Evolutionary conservation across 2,888 invertebrate species (phyloP).

Genomic region (Metacarcinus magister): DNA sequence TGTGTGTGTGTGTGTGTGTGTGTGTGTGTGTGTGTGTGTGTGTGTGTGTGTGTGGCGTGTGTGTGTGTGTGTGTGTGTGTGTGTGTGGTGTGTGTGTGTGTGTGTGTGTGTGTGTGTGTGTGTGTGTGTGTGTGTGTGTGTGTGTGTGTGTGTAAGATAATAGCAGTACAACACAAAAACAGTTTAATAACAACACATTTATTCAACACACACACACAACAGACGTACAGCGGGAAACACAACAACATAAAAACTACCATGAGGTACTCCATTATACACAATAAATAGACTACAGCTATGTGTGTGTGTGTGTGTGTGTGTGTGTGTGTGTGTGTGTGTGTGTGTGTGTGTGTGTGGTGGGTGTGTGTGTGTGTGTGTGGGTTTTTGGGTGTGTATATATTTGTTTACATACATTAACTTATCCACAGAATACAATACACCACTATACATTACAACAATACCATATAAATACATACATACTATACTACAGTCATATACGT

Average conservation of each 20-base stretch:
- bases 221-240: not conserved
- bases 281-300: not conserved
- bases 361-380: slow-evolving; percentile 31
- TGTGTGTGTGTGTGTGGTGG: slow-evolving; percentile 33
- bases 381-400: not conserved
- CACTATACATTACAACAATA: not conserved
- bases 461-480: not conserved
- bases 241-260: not conserved
- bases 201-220: not conserved
- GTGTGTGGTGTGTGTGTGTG: not conserved
- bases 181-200: not conserved
- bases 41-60: slow-evolving; percentile 10
- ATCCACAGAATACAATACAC: not conserved
- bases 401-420: not conserved
- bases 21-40: not conserved
- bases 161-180: not conserved
- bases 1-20: slow-evolving; percentile 26
- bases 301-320: not conserved
- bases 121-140: slow-evolving; percentile 26
- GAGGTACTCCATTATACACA: not conserved
- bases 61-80: too few species aligned
- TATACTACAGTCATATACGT: not conserved
- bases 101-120: slow-evolving; percentile 5
- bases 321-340: not conserved
- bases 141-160: not conserved